Percentiles rank a stretch among this genome's conserved stretches.
phyloP scores from a whole-genome alignment of 2,888 invertebrate genomes.

The Eristalis intricaria region DNA sequence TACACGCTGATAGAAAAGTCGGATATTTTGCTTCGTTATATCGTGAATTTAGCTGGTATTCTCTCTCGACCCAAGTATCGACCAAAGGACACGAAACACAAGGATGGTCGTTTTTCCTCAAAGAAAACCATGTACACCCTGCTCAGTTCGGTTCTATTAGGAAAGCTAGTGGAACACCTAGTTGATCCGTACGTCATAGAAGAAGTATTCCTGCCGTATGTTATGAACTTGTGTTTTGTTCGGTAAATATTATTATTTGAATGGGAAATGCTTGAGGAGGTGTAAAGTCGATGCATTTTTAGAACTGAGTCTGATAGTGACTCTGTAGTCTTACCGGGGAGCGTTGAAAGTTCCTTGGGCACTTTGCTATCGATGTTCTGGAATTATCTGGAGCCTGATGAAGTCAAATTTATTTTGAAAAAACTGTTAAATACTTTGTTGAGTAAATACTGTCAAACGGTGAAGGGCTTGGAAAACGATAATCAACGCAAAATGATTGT shows the following conservation, averaged over 20 bases:
- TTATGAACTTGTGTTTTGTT: slow-evolving; percentile 76
- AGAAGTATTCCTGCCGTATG: slow-evolving; percentile 84
- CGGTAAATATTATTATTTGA: slow-evolving; percentile 63
- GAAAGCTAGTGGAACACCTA: slow-evolving; percentile 84
- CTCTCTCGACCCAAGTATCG: slow-evolving; percentile 77
- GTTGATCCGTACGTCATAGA: slow-evolving; percentile 87
- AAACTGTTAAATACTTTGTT: slow-evolving; percentile 78
- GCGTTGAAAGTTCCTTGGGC: slow-evolving; percentile 77
- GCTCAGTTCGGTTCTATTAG: slow-evolving; percentile 83
- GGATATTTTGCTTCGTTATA: slow-evolving; percentile 77
- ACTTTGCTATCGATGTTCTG: slow-evolving; percentile 79
- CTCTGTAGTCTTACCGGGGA: slow-evolving; percentile 74
- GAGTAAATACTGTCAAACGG: slow-evolving; percentile 77
- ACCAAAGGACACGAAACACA: slow-evolving; percentile 59
- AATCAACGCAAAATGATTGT: slow-evolving; percentile 82
- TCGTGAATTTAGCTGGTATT: slow-evolving; percentile 78
- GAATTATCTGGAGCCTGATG: slow-evolving; percentile 79
- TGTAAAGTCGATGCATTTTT: background rate
- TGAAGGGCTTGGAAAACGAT: slow-evolving; percentile 78
- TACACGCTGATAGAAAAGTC: slow-evolving; percentile 76
- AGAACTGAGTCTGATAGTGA: slow-evolving; percentile 76
- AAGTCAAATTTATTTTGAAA: slow-evolving; percentile 78
- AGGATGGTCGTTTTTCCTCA: slow-evolving; percentile 73
- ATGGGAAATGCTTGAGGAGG: background rate
- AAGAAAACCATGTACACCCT: slow-evolving; percentile 83